These are phyloP conservation scores for Ostrea denselamellosa DNA, from an alignment of 1,140 invertebrate species.

Conservation along the genomic window DNA sequence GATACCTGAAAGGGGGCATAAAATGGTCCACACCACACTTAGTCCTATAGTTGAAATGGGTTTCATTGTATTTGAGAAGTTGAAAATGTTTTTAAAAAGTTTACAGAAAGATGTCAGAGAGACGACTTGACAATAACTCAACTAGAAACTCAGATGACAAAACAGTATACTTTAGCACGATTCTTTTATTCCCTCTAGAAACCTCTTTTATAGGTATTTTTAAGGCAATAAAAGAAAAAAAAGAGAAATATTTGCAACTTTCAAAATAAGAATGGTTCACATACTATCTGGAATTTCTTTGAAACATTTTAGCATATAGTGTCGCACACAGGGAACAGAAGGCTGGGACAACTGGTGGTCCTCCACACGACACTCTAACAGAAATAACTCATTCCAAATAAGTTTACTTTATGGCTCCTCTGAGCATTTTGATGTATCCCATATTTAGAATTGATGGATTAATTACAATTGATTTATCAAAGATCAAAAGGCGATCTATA, in stretches of 20 bases:
- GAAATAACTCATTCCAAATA: conserved; percentile 1
- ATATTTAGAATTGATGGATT: conserved; percentile 18
- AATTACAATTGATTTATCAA: conserved; percentile 29
- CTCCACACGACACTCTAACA: background rate
- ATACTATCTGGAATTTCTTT: background rate
- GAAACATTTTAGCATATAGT: background rate
- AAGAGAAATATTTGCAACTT: background rate
- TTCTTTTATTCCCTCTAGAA: no score
- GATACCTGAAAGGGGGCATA: no score
- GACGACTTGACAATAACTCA: no score
- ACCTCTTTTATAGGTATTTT: background rate
- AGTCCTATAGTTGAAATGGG: no score
- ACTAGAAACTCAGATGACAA: no score
- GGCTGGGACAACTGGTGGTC: background rate
- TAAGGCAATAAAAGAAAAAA: background rate
- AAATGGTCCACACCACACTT: no score
- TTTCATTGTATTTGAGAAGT: no score
- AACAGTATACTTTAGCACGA: no score
- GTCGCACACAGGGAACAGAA: background rate
- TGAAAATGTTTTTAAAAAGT: no score
- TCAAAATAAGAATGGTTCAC: background rate
- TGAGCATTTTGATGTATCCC: conserved; percentile 18
- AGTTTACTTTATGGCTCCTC: conserved; percentile 14
- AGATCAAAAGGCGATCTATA: background rate
- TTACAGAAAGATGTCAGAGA: no score